Evolutionary conservation across 2,888 invertebrate genomes (phyloP).

Genomic region (Melitaea athalia): DNA sequence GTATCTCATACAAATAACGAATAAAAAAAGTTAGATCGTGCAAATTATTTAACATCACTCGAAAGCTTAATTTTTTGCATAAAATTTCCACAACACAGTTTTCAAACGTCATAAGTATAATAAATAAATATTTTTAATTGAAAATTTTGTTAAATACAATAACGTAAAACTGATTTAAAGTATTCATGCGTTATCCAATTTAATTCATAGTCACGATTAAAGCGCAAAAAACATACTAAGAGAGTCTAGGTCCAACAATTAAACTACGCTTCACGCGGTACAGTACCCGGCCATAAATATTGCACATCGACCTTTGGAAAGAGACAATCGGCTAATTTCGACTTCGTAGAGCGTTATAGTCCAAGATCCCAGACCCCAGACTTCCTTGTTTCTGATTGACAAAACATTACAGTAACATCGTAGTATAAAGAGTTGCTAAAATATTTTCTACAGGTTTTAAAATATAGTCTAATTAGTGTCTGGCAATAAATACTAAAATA

Average conservation of each 20-base stretch:
- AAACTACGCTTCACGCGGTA: constrained; percentile 4
- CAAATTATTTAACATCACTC: neutral
- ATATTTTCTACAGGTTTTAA: too few species aligned
- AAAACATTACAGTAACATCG: too few species aligned
- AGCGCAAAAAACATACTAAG: constrained; percentile 9
- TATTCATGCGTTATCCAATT: neutral
- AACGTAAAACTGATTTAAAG: too few species aligned
- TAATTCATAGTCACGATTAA: constrained; percentile 13
- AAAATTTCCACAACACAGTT: neutral
- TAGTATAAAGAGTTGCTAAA: too few species aligned
- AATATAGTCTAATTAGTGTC: too few species aligned
- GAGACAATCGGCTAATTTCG: too few species aligned
- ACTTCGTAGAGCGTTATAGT: too few species aligned
- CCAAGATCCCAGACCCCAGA: too few species aligned
- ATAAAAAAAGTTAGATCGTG: neutral
- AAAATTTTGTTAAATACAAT: neutral
- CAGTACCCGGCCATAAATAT: too few species aligned
- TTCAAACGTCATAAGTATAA: neutral
- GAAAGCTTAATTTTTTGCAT: neutral
- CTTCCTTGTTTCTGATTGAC: too few species aligned
- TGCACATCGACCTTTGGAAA: neutral
- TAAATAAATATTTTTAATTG: constrained; percentile 2
- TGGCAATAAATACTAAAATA: too few species aligned
- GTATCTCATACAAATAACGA: neutral
- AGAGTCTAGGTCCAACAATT: constrained; percentile 21